phyloP scores from a whole-genome alignment of 2,113 vertebrate species.

The Sarotherodon lohbergeri region DNA sequence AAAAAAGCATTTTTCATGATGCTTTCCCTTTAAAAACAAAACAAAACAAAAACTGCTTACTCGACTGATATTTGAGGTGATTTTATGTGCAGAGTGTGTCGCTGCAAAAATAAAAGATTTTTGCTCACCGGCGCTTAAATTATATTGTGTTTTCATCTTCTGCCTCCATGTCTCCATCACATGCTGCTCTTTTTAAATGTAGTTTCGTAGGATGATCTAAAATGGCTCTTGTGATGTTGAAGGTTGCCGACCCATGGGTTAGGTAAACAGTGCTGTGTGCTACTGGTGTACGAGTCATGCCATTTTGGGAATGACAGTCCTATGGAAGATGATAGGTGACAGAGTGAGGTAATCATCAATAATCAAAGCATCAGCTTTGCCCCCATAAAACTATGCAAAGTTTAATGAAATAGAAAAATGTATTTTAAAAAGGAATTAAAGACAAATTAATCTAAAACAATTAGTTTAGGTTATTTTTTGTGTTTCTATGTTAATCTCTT shows the following conservation, averaged over 20 bases:
- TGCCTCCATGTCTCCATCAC: background rate
- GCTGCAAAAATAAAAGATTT: background rate
- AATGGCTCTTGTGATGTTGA: accelerated
- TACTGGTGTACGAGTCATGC: background rate
- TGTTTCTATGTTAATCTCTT: background rate
- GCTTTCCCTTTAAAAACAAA: background rate
- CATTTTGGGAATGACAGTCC: background rate
- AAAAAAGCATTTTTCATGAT: background rate
- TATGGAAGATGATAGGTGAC: background rate
- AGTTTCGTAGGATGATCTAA: background rate
- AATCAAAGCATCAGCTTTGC: background rate
- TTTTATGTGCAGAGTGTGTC: background rate
- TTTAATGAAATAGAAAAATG: background rate
- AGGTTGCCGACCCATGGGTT: accelerated
- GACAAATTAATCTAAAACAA: background rate
- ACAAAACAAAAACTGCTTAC: background rate
- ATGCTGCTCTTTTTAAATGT: background rate
- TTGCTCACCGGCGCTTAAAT: background rate
- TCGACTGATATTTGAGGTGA: no score
- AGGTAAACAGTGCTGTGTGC: accelerated
- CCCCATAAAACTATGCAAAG: background rate
- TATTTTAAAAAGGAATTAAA: accelerated
- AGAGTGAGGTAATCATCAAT: background rate
- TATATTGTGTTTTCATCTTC: background rate
- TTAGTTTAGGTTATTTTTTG: background rate